Base-by-base conservation (phyloP, 35 echinoderm and acorn worm species). In the Chiridota heheva region DNA sequence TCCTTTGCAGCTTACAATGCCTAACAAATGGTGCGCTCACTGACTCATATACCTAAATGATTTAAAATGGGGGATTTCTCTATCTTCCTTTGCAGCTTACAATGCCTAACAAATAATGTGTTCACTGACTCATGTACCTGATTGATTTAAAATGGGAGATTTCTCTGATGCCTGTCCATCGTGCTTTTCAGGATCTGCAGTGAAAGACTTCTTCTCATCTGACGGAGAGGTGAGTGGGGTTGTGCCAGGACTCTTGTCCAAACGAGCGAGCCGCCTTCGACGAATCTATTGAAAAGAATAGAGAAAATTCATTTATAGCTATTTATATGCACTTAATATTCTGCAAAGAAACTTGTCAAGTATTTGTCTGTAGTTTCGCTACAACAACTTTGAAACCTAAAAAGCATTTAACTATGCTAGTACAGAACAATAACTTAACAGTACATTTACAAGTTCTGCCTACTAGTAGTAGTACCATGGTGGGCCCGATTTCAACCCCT, bases 161-260 rank as follows among this genome's bases (percentile, higher is more conserved):
- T 63, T 25, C 27, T 2, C 25, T 33, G 5, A n/a, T n/a, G 60
- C 13, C 27, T 25, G 27, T 63, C 35, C 60, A 30, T 25, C 5
- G 13, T 25, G 4, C 60, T 63, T 33, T 63, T 25, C 60, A 13
- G 27, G 27, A 13, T 25, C 60, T 13, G 60, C n/a, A n/a, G 69
- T 17, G 69, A 72, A 72, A 42, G 69, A 44, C 41, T 72, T 72
- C 69, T 72, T 72, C 15, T 72, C 69, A 28, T 72, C 69, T 18
- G 17, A 45, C 26, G 69, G 69, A 24, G 69, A 72, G n/a, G 69
- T 72, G n/a, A 42, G 40, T n/a, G 69, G 69, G 30, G 69, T 72
- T 22, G 16, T 72, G 16, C 40, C 44, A 25, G 69, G 69, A 44
- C 69, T 72, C 33, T 72, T 72, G 40, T 72, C 69, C 25, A 72